Base-by-base conservation (phyloP, 2,888 invertebrate species). In the Malthinus seriepunctatus region DNA sequence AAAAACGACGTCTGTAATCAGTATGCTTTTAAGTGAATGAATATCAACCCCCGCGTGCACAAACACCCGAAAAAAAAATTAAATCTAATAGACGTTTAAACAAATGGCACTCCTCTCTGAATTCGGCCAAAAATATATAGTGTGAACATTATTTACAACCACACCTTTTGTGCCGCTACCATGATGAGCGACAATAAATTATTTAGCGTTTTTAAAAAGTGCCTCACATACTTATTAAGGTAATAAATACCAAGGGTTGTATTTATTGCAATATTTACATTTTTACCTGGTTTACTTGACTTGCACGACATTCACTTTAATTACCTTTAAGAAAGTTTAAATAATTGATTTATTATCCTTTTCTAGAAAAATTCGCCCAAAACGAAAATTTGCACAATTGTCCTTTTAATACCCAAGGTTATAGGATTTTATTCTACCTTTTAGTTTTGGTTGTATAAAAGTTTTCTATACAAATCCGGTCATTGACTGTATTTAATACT, bases 121-220 rank as follows among this genome's bases (percentile, higher is more conserved):
- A 71, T 72, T 69, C 71, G 68, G 72, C 67, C 71, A 69, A 71
- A 74, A 76, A 75, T 76, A 23, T 23, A 76, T 75, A 75, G 74
- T 75, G 76, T 74, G 74, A 76, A 77, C 76, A 76, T 77, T 74
- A 76, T 73, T 76, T 75, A 75, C 71, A 71, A 73, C 74, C 76
- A 70, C 76, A 76, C 76, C 76, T 78, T 75, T 75, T 76, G 74
- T 74, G 72, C 72, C 74, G 74, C 71, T 74, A 72, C 72, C 73
- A 70, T 75, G 73, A 73, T 73, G 74, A 73, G 70, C n/a, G 67
- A 71, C 73, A 68, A 77, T 77, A 75, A 73, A 76, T 77, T 73
- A 76, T 70, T 73, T 70, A 67, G 63, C 68, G 68, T 72, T 71
- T 68, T 66, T 64, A 69, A 65, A 67, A 66, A 64, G 9, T 9